These are phyloP conservation scores for Leucoma salicis DNA, from an alignment of 2,888 invertebrate genomes.

Conservation along the genomic window DNA sequence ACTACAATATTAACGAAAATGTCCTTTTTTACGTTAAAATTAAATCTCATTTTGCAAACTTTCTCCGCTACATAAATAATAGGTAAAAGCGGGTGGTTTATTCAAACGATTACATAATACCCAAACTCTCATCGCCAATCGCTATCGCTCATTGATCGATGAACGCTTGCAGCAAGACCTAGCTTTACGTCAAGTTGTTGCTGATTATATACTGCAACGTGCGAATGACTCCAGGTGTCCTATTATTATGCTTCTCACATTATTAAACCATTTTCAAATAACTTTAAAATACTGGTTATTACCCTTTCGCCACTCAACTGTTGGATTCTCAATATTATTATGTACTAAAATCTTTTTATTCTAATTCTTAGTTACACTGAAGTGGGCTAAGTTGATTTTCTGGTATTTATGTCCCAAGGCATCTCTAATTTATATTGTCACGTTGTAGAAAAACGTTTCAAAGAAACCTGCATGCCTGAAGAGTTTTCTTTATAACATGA, in stretches of 20 bases:
- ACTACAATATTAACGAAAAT: too few species aligned
- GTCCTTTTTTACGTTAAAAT: too few species aligned
- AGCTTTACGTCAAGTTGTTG: background rate
- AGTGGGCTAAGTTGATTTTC: background rate
- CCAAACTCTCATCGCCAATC: too few species aligned
- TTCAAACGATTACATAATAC: too few species aligned
- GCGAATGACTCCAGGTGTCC: constrained; percentile 35
- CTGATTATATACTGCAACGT: constrained; percentile 24
- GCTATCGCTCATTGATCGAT: background rate
- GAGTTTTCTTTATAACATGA: too few species aligned
- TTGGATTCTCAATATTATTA: background rate
- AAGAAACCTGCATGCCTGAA: too few species aligned
- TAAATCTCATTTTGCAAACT: too few species aligned
- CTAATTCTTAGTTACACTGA: too few species aligned
- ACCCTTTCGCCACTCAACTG: background rate
- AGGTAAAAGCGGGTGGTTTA: too few species aligned
- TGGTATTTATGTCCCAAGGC: background rate
- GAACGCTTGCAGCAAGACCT: constrained; percentile 3
- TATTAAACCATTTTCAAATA: constrained; percentile 3
- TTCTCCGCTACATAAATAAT: too few species aligned
- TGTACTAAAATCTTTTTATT: background rate
- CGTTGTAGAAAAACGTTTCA: too few species aligned
- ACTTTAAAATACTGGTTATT: background rate
- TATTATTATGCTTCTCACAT: constrained; percentile 1
- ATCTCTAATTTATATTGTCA: background rate